Base-by-base conservation (phyloP, 92 coral and sea anemone species). In the Pocillopora grandis region DNA sequence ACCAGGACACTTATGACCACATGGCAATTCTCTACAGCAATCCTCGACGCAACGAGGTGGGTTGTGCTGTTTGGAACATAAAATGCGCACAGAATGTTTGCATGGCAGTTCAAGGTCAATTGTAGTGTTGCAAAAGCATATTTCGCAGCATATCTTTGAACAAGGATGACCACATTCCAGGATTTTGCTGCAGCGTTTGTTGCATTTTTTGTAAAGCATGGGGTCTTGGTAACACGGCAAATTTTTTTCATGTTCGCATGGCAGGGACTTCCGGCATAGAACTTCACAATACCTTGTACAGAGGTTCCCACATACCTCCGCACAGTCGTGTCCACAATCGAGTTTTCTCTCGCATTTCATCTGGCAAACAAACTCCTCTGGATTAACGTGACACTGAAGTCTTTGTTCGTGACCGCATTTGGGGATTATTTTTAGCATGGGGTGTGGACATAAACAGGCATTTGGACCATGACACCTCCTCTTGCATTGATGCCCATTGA, bases 111-210 rank as follows among this genome's bases (percentile, higher is more conserved):
- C 76, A 16, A 67, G 18, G 13, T 68, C 66, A 57, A 80, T 35
- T 80, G 27, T 33, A 19, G 66, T 67, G 76, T 36, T 80, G 48
- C 84, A 80, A 1, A 12, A 76, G 17, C 84, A 80, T 17, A 5
- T 21, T 16, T 63, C 61, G 19, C 18, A 88, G 58, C 94, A 93
- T 58, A 49, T 80, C 80, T 81, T 62, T 20, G 88, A 66, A 64
- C 97, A 93, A 55, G 76, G 82, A 64, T 93, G 97, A 20, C 97
- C 94, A 80, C 97, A 93, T 19, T 42, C 65, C 80, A 90, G 59
- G 18, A 58, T 48, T 56, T 80, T 80, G 20, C 31, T 11, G 58
- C 84, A 80, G 2, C 35, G 19, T 17, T n/a, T 68, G 33, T 68
- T 57, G 33, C 84, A 80, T 13, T 23, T 1, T 5, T 1, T 17